These are phyloP conservation scores for Venusia cambrica DNA, from an alignment of 2,888 invertebrate species.

Conservation along the genomic window DNA sequence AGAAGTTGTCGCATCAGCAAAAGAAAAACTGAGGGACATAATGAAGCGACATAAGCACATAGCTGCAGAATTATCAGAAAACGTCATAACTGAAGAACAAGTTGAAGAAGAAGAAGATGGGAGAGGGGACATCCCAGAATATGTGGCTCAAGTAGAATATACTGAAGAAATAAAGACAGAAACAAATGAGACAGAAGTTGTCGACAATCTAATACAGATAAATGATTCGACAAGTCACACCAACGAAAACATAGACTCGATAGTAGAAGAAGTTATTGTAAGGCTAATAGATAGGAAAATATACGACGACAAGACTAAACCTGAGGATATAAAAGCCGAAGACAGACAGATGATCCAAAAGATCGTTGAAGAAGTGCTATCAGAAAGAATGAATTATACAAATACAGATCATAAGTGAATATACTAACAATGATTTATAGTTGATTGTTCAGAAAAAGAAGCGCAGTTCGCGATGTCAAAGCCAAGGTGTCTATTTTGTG, in stretches of 20 bases:
- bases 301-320: slow-evolving; percentile 75
- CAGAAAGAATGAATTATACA: slow-evolving; percentile 65
- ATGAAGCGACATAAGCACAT: slow-evolving; percentile 74
- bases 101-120: slow-evolving; percentile 43
- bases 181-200: slow-evolving; percentile 22
- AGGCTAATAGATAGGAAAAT: slow-evolving; percentile 75
- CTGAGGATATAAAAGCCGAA: slow-evolving; percentile 68
- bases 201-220: slow-evolving; percentile 30
- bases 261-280: slow-evolving; percentile 72
- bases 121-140: slow-evolving; percentile 58
- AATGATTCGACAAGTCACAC: slow-evolving; percentile 33
- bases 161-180: slow-evolving; percentile 22
- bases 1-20: slow-evolving; percentile 73
- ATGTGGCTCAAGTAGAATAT: slow-evolving; percentile 31
- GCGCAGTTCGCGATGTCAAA: too few relatives aligned
- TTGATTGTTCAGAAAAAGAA: not conserved
- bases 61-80: slow-evolving; percentile 57
- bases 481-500: too few relatives aligned
- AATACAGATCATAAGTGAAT: slow-evolving; percentile 43
- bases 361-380: slow-evolving; percentile 72
- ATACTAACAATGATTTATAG: too few relatives aligned
- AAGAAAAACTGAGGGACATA: slow-evolving; percentile 73
- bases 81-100: slow-evolving; percentile 36
- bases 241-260: slow-evolving; percentile 64
- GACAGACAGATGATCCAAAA: slow-evolving; percentile 68